Conservation (phyloP, 2,113 vertebrate genomes). For the Anas platyrhynchos region DNA sequence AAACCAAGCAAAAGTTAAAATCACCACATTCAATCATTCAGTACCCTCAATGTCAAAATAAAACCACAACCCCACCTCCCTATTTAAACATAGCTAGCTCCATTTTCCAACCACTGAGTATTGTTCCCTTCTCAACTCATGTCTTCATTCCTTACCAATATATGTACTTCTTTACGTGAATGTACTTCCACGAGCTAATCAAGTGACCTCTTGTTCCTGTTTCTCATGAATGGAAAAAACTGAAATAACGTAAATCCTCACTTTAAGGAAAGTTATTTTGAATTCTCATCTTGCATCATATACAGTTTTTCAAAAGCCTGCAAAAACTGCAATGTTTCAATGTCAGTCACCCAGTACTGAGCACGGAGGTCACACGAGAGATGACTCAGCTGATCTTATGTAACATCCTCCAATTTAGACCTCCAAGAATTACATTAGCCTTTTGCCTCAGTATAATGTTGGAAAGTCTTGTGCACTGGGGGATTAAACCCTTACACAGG, state of each 20-base stretch:
- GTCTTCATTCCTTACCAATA: not conserved
- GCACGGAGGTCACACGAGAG: not conserved
- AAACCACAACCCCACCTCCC: not conserved
- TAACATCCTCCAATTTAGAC: slow-evolving; percentile 20
- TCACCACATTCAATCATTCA: not conserved
- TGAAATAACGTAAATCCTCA: not conserved
- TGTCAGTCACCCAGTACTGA: not conserved
- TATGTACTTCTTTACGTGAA: not conserved
- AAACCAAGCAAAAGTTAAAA: not conserved
- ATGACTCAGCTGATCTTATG: slow-evolving; percentile 50
- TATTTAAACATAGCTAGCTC: not conserved
- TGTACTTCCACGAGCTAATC: not conserved
- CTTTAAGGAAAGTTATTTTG: not conserved
- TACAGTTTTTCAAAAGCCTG: slow-evolving; percentile 19
- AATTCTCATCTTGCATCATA: not conserved
- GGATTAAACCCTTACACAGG: not conserved
- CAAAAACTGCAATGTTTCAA: slow-evolving; percentile 3
- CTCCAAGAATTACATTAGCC: not conserved
- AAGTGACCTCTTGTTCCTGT: not conserved
- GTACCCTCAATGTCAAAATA: not conserved
- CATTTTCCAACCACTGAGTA: not conserved
- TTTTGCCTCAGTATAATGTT: not conserved
- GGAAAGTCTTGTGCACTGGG: not conserved
- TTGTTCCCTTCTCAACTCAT: not conserved
- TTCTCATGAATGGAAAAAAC: not conserved